Evolutionary conservation across 1,140 invertebrate species (phyloP), one percentile per base, ranked within the genome.

Genomic region (Manduca sexta): DNA sequence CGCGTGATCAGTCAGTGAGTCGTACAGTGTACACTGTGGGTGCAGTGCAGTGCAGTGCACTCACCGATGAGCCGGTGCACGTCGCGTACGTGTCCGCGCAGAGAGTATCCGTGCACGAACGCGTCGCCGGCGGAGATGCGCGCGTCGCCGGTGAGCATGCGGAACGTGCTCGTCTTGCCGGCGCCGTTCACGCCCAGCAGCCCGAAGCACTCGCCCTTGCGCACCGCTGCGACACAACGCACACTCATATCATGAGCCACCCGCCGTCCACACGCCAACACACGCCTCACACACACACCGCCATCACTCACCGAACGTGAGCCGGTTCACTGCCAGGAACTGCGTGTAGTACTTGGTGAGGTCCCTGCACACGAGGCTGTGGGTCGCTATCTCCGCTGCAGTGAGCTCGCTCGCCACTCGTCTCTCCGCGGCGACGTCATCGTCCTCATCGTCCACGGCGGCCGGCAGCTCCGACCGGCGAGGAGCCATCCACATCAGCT

Each of bases 111-210:
- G 59, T 86, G 83, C 31, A 89, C 85, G 72, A 81, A 84, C 0
- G 84, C 88, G 40, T 82, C 64, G n/a, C 89, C 88, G 34, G 42
- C 61, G 26, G 73, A 75, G 10, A 90, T 86, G 12, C 61, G 74
- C 49, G 91, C 87, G 79, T 95, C 93, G 11, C 96, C 96, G 1
- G 95, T 97, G 48, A 97, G 79, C 93, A 97, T 96, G 75, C 93
- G 93, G 69, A 97, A 97, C 0, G 93, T 95, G 2, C 93, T 93
- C 1, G 95, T 96, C 86, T 95, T 93, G 45, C 88, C 88, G 21
- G 94, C 93, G n/a, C 94, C 94, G 78, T 97, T 97, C 2, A 94
- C 89, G 7, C 97, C 97, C 17, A 98, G 86, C 29, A 98, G 81
- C 1, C 96, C 96, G 79, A 98, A 98, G 70, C 95, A 97, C 84